Percentiles rank a stretch among this genome's conserved stretches.
phyloP scores from a whole-genome alignment of 2,113 vertebrate species.

The Stomatorhinus ivindoensis region DNA sequence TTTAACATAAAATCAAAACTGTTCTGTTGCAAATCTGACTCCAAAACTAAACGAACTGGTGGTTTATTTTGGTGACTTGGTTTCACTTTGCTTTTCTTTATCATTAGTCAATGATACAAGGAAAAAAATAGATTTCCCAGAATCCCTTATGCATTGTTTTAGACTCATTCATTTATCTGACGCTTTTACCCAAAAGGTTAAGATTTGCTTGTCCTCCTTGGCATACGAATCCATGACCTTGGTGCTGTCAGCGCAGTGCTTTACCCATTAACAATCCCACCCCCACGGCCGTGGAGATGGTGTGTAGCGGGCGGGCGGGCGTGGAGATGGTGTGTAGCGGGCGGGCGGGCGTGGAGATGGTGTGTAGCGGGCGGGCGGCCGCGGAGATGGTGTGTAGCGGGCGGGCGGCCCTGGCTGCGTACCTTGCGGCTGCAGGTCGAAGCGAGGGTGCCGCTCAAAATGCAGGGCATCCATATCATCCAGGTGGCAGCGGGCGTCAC shows the following conservation, averaged over 20 bases:
- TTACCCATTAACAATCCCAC: not conserved
- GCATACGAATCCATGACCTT: not conserved
- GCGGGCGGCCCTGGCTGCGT: slow-evolving; percentile 5
- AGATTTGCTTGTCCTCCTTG: not conserved
- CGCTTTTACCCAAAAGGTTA: not conserved
- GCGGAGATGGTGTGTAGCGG: not conserved
- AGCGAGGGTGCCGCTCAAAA: slow-evolving; percentile 78
- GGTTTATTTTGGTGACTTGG: not conserved
- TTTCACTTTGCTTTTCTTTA: not conserved
- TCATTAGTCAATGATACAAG: not conserved
- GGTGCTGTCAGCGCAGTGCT: not conserved
- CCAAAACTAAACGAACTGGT: not conserved
- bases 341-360: not conserved
- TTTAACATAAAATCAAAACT: not conserved
- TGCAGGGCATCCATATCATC: slow-evolving; percentile 67
- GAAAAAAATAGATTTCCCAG: not conserved
- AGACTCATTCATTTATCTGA: not conserved
- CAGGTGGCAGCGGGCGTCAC: slow-evolving; percentile 72
- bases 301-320: slow-evolving; percentile 20
- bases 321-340: not conserved
- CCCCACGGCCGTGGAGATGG: not conserved
- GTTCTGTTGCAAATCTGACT: not conserved
- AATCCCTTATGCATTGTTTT: not conserved
- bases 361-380: slow-evolving; percentile 17
- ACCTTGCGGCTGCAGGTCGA: slow-evolving; percentile 83